Base-by-base conservation (phyloP, 1,140 invertebrate genomes). In the Ephestia elutella region DNA sequence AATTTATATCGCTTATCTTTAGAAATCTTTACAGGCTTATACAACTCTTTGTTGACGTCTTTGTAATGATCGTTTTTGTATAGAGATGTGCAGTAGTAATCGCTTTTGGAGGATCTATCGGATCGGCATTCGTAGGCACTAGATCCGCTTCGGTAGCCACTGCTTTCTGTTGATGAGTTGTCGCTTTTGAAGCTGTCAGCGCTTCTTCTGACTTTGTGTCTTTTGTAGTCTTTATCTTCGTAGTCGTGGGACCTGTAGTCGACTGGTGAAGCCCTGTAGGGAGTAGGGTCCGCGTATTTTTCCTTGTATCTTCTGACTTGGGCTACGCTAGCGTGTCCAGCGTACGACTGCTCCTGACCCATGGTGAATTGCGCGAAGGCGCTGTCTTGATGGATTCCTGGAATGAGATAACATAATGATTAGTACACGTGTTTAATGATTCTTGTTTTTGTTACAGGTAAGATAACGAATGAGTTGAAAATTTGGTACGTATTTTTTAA, bases 1-100 rank as follows among this genome's bases (percentile, higher is more conserved):
- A 83, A 63, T 54, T 89, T 89, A 68, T 89, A 77, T 9, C 79
- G 76, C 84, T 86, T 91, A 71, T 82, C 90, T 84, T 89, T 89
- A 21, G 81, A 66, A 57, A 89, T 80, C 68, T 89, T 92, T 62
- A 86, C 88, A 8, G 73, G 90, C 82, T 70, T 90, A 68, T 90
- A 89, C 2, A 90, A 60, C 78, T 89, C 72, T 77, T 91, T 88
- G 67, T 84, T 86, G 57, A 81, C 56, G 65, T 89, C 86, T 70
- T 81, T 89, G 68, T 90, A 90, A 63, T 89, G 86, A 54, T 86
- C 82, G 78, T 90, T 90, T 60, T 90, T 90, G 70, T 90, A 89
- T 19, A 90, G 70, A 0, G 83, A 80, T n/a, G 78, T 77, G 63
- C 83, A 82, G 53, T 82, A 82, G 57, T 85, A 84, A 51, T 84